phyloP scores from a whole-genome alignment of 2,797 vertebrate species.

The Uromys caudimaculatus region DNA sequence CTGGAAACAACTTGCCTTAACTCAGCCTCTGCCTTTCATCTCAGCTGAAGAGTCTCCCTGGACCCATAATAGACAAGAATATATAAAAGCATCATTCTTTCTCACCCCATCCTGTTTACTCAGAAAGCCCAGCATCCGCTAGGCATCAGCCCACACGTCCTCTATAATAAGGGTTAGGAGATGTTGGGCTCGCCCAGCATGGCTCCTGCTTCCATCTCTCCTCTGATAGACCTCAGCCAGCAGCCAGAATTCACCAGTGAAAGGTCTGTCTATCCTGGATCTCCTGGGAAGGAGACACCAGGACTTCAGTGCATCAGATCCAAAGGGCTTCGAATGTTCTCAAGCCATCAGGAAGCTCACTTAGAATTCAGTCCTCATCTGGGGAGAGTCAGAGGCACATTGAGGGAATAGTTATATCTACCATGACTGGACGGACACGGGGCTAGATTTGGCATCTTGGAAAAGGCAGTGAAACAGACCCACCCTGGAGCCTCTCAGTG shows the following conservation, averaged over 20 bases:
- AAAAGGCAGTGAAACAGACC: conserved; percentile 73
- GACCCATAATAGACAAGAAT: conserved; percentile 67
- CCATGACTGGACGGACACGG: conserved; percentile 61
- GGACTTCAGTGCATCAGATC: not conserved
- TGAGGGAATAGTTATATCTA: conserved; percentile 60
- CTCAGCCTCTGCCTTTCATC: conserved; percentile 68
- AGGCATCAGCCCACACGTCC: conserved; percentile 69
- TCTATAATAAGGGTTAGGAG: conserved; percentile 71
- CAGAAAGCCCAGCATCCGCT: conserved; percentile 53
- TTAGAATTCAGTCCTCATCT: conserved; percentile 25
- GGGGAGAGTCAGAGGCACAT: conserved; percentile 36
- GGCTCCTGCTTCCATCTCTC: conserved; percentile 29
- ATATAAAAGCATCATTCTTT: conserved; percentile 77
- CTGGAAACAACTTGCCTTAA: conserved; percentile 58
- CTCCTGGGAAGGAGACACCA: conserved; percentile 8
- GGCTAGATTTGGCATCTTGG: conserved; percentile 64
- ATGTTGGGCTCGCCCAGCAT: conserved; percentile 65
- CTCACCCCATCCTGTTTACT: conserved; percentile 77
- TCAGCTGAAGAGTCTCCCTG: conserved; percentile 58
- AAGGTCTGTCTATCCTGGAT: conserved; percentile 10
- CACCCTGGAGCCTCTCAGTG: conserved; percentile 76
- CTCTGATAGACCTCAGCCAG: conserved; percentile 26
- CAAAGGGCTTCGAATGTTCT: not conserved
- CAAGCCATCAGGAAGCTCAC: conserved; percentile 7
- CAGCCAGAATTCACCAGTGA: conserved; percentile 39